Conservation (phyloP, 2,113 vertebrate genomes). For the Rhinopithecus roxellana region DNA sequence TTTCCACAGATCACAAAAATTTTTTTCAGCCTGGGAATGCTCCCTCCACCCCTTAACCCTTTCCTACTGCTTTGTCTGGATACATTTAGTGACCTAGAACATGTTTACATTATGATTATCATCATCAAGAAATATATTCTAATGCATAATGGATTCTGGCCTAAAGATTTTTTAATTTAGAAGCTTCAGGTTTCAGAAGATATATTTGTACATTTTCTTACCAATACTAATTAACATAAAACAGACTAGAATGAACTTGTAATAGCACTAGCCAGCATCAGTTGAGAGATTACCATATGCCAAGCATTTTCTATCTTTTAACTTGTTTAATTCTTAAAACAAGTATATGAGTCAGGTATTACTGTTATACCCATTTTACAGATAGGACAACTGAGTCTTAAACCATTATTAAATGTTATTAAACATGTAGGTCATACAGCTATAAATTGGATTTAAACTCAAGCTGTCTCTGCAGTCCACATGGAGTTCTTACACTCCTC, state of each 20-base stretch:
- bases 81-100: not conserved
- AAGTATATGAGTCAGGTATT: not conserved
- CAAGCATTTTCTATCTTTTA: not conserved
- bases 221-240: not conserved
- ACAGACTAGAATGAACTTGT: not conserved
- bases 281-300: not conserved
- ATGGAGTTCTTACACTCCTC: not conserved
- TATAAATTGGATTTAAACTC: not conserved
- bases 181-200: constrained; percentile 7
- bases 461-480: not conserved
- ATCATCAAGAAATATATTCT: not conserved
- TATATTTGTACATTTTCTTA: not conserved
- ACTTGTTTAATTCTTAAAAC: not conserved
- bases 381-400: not conserved
- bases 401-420: not conserved
- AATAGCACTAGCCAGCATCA: not conserved
- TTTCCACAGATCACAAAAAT: not conserved
- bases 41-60: not conserved
- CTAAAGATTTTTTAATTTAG: constrained; percentile 26
- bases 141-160: not conserved
- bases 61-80: not conserved
- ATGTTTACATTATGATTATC: not conserved
- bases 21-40: not conserved
- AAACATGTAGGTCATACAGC: not conserved
- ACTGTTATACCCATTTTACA: not conserved